A percentile compares a stretch with the other conserved stretches of the same genome.
Evolutionary conservation across 2,888 invertebrate genomes (phyloP).

Genomic region (Mimumesa dahlbomi): DNA sequence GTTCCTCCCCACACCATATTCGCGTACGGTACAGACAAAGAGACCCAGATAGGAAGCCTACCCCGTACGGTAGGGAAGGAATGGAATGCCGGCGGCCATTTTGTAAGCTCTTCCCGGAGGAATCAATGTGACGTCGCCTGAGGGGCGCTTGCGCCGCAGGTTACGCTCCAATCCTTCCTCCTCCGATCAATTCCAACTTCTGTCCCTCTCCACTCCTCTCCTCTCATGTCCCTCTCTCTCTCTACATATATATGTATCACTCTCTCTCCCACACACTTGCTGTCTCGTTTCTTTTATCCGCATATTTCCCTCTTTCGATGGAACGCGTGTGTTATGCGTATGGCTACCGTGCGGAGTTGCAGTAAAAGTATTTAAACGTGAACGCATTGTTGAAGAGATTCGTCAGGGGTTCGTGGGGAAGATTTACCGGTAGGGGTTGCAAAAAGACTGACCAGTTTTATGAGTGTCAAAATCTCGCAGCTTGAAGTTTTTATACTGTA

Average conservation of each 20-base stretch:
- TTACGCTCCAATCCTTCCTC: constrained; percentile 73
- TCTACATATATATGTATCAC: constrained; percentile 4
- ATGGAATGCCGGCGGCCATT: constrained; percentile 80
- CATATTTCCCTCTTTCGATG: no score
- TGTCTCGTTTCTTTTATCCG: neutral
- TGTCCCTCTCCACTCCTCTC: constrained; percentile 48
- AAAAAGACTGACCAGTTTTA: no score
- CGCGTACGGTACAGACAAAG: constrained; percentile 75
- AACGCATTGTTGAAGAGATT: no score
- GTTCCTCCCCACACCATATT: constrained; percentile 65
- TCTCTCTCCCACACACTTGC: neutral
- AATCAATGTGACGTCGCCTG: constrained; percentile 80
- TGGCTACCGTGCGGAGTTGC: no score
- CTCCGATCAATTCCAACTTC: constrained; percentile 68
- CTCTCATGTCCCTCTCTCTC: constrained; percentile 4
- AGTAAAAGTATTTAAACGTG: no score
- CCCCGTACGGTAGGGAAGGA: constrained; percentile 73
- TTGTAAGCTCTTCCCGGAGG: constrained; percentile 80
- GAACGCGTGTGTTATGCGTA: no score
- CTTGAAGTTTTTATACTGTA: no score
- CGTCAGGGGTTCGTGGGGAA: neutral
- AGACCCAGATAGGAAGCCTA: constrained; percentile 74
- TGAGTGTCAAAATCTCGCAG: no score
- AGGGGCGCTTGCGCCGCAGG: constrained; percentile 80
- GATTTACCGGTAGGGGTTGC: no score